phyloP scores from a whole-genome alignment of 1,140 invertebrate genomes.

The Forficula auricularia region DNA sequence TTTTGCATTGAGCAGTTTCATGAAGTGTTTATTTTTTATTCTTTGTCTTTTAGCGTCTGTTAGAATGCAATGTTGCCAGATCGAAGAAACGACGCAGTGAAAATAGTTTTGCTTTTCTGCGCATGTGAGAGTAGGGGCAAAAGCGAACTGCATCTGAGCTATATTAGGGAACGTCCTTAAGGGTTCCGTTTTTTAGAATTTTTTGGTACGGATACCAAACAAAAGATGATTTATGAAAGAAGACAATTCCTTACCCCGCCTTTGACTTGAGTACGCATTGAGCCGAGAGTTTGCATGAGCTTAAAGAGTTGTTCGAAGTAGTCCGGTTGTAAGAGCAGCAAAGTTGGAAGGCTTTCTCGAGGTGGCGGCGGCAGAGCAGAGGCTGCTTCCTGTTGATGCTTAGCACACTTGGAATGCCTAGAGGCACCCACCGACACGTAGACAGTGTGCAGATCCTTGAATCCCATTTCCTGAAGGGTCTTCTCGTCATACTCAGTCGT shows the following conservation, averaged over 20 bases:
- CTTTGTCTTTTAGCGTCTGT: too few relatives aligned
- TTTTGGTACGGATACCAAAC: conserved; percentile 1
- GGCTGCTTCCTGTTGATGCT: conserved; percentile 52
- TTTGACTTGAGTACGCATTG: conserved; percentile 56
- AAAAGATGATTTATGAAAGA: conserved; percentile 3
- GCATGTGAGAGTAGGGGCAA: too few relatives aligned
- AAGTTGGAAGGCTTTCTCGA: conserved; percentile 63
- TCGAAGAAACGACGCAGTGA: too few relatives aligned
- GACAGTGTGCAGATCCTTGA: conserved; percentile 64
- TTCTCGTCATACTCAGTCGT: conserved; percentile 87
- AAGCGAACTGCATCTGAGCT: too few relatives aligned
- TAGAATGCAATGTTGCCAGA: too few relatives aligned
- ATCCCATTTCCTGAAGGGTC: conserved; percentile 69
- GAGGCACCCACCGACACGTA: conserved; percentile 74
- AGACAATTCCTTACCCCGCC: conserved; percentile 33
- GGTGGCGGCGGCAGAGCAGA: conserved; percentile 62
- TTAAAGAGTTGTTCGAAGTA: conserved; percentile 82
- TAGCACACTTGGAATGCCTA: conserved; percentile 44
- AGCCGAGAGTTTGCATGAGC: conserved; percentile 72
- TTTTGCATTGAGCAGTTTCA: too few relatives aligned
- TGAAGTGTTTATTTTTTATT: too few relatives aligned
- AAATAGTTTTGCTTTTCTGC: too few relatives aligned
- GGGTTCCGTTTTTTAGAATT: too few relatives aligned
- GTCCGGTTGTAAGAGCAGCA: conserved; percentile 61
- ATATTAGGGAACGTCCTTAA: too few relatives aligned